These are phyloP conservation scores for Ditylenchus dipsaci DNA, from an alignment of 1,140 invertebrate species.

Conservation along the genomic window DNA sequence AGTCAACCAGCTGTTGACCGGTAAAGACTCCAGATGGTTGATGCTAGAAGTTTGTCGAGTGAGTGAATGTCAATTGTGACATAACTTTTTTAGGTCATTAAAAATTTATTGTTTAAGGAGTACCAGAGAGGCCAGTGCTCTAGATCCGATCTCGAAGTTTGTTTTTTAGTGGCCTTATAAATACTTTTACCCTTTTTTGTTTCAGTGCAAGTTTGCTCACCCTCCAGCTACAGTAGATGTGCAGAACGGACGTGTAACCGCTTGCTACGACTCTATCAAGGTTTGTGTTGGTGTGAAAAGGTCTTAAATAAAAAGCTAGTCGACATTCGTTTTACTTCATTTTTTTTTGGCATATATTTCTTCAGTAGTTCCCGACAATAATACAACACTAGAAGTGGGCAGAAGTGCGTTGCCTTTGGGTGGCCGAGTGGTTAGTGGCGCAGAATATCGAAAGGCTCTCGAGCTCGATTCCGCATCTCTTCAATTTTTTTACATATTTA, in stretches of 20 bases:
- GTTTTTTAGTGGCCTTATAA: not conserved
- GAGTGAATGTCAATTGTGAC: not conserved
- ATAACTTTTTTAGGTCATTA: not conserved
- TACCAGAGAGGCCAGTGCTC: constrained; percentile 99
- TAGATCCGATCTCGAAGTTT: constrained; percentile 82
- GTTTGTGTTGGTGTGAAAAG: constrained; percentile 69
- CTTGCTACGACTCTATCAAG: constrained; percentile 99
- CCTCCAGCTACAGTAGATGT: constrained; percentile 97
- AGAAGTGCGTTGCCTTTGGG: too few relatives aligned
- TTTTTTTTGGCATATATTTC: too few relatives aligned
- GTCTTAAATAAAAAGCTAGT: too few relatives aligned
- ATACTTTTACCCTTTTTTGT: not conserved
- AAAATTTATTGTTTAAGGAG: constrained; percentile 61
- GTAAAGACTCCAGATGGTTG: constrained; percentile 98
- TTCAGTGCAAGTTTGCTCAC: constrained; percentile 82
- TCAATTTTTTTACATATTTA: too few relatives aligned
- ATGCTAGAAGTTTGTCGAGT: constrained; percentile 90
- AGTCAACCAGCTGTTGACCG: constrained; percentile 84
- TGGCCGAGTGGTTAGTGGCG: too few relatives aligned
- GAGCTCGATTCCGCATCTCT: too few relatives aligned
- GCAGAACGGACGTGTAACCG: constrained; percentile 97
- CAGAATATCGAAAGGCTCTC: too few relatives aligned
- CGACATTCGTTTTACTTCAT: too few relatives aligned
- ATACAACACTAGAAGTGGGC: too few relatives aligned
- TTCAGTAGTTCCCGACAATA: too few relatives aligned